Evolutionary conservation across 1,140 invertebrate species (phyloP).

Genomic region (Popillia japonica): DNA sequence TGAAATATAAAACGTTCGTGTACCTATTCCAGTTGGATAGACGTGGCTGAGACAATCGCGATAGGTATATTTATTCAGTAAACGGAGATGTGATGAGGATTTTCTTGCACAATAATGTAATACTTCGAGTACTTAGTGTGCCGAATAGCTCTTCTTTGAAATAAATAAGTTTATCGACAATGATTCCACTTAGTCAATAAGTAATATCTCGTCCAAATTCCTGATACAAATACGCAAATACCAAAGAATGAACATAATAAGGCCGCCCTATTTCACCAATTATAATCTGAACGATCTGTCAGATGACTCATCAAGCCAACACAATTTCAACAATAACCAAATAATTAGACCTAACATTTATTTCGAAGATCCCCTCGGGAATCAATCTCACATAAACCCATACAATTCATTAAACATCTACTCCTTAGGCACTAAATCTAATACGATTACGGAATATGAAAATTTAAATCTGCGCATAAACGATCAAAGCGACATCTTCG

Average conservation of each 20-base stretch:
- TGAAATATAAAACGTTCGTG: not conserved
- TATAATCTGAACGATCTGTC: not conserved
- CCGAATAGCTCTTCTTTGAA: too few species aligned
- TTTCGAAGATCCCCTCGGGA: not conserved
- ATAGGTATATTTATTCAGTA: not conserved
- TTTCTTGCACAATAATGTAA: not conserved
- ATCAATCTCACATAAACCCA: not conserved
- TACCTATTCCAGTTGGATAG: not conserved
- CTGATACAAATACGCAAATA: too few species aligned
- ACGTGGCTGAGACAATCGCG: not conserved
- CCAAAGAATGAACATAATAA: not conserved
- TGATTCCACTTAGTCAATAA: too few species aligned
- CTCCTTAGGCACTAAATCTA: not conserved
- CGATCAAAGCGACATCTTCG: not conserved
- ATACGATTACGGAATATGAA: not conserved
- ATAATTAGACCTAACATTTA: not conserved
- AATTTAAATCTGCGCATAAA: not conserved
- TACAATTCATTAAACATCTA: not conserved
- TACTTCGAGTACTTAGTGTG: not conserved
- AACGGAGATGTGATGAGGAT: not conserved
- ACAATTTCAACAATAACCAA: not conserved
- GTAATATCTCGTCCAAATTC: too few species aligned
- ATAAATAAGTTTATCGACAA: too few species aligned
- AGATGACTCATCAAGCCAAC: not conserved
- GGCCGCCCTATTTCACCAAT: not conserved